Percentiles rank a stretch among this genome's conserved stretches.
Conservation (phyloP, 1,140 invertebrate genomes). For the Eubasilissa regina region DNA sequence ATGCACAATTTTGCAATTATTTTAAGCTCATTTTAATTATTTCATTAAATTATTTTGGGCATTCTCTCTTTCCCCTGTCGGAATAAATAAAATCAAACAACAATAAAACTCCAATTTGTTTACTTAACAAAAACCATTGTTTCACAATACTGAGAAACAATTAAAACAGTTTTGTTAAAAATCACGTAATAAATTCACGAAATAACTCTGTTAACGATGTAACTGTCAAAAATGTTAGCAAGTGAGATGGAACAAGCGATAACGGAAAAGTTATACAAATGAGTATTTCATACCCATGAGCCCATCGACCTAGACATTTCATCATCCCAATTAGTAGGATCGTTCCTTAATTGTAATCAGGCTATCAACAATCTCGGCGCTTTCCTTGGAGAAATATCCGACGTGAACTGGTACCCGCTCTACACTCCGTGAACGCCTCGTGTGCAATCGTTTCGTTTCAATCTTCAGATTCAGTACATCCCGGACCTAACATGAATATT, state of each 20-base stretch:
- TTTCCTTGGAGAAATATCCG: constrained; percentile 43
- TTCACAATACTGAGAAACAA: constrained; percentile 34
- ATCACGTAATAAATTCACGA: constrained; percentile 40
- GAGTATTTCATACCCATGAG: constrained; percentile 23
- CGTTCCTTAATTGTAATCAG: constrained; percentile 53
- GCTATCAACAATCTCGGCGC: constrained; percentile 12
- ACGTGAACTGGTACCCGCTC: neutral
- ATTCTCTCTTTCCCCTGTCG: too few relatives aligned
- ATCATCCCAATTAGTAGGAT: constrained; percentile 56
- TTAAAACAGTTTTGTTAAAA: constrained; percentile 42
- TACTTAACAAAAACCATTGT: constrained; percentile 30
- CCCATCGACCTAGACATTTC: constrained; percentile 43
- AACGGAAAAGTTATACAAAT: constrained; percentile 45
- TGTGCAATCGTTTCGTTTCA: constrained; percentile 34
- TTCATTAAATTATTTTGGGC: neutral
- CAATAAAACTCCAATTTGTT: constrained; percentile 9
- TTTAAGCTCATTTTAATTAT: constrained; percentile 9
- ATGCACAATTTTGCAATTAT: too few relatives aligned
- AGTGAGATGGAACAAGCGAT: constrained; percentile 36
- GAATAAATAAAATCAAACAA: neutral
- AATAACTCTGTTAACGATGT: constrained; percentile 45
- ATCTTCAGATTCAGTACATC: constrained; percentile 33
- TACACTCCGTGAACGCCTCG: constrained; percentile 38
- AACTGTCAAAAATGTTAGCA: constrained; percentile 44
- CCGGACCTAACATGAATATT: constrained; percentile 47